Evolutionary conservation across 1,140 invertebrate species (phyloP).

Genomic region (Drosophila bifasciata): DNA sequence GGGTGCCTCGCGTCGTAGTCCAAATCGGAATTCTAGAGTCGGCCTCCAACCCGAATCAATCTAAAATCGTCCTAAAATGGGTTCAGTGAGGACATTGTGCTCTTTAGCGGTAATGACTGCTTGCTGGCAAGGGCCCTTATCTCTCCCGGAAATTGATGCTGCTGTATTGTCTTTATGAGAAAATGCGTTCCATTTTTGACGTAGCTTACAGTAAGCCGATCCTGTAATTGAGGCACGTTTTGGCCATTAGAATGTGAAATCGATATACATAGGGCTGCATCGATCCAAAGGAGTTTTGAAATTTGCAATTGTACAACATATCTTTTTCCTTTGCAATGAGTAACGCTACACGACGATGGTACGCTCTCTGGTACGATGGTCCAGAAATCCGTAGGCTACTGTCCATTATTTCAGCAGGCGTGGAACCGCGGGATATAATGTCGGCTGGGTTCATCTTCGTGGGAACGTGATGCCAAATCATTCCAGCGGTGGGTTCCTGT

Average conservation of each 20-base stretch:
- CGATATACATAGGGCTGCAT: background rate
- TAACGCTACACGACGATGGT: background rate
- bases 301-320: background rate
- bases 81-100: background rate
- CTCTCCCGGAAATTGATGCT: too few species aligned
- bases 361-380: background rate
- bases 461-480: background rate
- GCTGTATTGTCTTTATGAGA: background rate
- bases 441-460: too few species aligned
- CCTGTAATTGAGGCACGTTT: too few species aligned
- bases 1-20: background rate
- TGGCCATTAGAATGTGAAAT: background rate
- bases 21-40: background rate
- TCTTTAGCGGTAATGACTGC: too few species aligned
- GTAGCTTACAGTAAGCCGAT: background rate
- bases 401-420: background rate
- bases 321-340: background rate
- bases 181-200: background rate
- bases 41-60: background rate
- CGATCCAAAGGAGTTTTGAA: background rate
- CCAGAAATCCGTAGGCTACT: background rate
- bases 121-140: background rate
- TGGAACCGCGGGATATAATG: constrained; percentile 8
- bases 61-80: background rate
- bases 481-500: too few species aligned